Conservation (phyloP, 2,888 invertebrate genomes). For the Diploptera punctata region DNA sequence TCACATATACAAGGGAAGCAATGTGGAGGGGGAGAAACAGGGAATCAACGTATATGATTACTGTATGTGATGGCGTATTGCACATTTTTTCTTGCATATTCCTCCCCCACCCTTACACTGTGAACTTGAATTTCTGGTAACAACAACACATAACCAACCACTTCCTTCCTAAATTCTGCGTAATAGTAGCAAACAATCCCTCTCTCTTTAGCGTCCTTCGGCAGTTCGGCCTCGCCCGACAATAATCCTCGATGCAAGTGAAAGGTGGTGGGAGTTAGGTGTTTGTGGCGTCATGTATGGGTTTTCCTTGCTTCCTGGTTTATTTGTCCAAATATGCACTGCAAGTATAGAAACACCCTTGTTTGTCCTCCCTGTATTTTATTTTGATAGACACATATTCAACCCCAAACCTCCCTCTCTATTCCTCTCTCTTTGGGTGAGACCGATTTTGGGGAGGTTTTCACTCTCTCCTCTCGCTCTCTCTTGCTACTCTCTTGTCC, state of each 20-base stretch:
- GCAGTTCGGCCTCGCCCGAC: background rate
- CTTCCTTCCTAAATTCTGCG: conserved; percentile 13
- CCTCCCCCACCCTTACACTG: too few species aligned
- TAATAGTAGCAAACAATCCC: background rate
- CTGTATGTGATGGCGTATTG: conserved; percentile 13
- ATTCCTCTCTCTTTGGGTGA: conserved; percentile 11
- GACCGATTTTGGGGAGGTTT: conserved; percentile 20
- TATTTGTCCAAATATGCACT: conserved; percentile 1
- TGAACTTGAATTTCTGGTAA: conserved; percentile 2
- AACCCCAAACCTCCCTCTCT: conserved; percentile 7
- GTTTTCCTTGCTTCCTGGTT: background rate
- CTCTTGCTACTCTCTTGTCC: background rate
- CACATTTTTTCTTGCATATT: background rate
- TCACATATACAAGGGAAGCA: too few species aligned
- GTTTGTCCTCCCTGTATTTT: conserved; percentile 23
- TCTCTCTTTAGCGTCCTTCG: background rate
- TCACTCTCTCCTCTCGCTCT: background rate
- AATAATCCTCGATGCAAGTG: background rate
- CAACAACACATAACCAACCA: background rate
- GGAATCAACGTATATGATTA: background rate
- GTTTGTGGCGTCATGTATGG: too few species aligned
- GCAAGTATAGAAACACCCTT: background rate
- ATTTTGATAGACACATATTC: conserved; percentile 14
- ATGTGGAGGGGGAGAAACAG: background rate
- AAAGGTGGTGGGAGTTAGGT: too few species aligned